Percentiles rank a stretch among this genome's conserved stretches.
These are phyloP conservation scores for Chiridota heheva DNA, from an alignment of 35 echinoderm and acorn worm genomes.

Conservation along the genomic window DNA sequence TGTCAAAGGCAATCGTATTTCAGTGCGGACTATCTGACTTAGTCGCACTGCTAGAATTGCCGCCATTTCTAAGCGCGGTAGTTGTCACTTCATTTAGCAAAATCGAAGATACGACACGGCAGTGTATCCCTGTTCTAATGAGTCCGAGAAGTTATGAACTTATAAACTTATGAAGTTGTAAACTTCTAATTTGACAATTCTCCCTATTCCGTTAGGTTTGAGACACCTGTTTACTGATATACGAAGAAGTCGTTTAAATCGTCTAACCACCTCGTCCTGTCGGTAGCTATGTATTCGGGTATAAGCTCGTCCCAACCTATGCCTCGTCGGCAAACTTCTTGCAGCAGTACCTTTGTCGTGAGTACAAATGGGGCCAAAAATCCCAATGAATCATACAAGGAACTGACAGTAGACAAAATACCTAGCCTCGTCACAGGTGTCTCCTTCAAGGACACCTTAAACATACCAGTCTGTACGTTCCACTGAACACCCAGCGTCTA, in stretches of 20 bases:
- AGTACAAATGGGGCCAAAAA: constrained; percentile 43
- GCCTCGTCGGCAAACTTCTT: constrained; percentile 42
- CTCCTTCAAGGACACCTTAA: constrained; percentile 24
- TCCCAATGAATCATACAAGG: constrained; percentile 62
- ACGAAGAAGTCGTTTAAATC: constrained; percentile 35
- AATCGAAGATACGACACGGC: constrained; percentile 43
- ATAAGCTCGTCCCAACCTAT: constrained; percentile 60
- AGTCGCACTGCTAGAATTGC: constrained; percentile 47
- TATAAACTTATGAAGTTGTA: no score
- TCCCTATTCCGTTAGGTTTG: constrained; percentile 17
- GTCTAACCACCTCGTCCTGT: constrained; percentile 23
- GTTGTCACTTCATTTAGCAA: not conserved
- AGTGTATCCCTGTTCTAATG: constrained; percentile 37
- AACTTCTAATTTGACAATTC: not conserved
- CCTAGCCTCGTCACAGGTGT: not conserved
- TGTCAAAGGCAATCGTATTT: constrained; percentile 3
- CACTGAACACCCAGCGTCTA: constrained; percentile 59
- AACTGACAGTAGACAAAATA: constrained; percentile 37
- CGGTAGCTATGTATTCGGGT: not conserved
- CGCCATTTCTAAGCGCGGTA: constrained; percentile 29
- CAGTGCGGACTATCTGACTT: constrained; percentile 23
- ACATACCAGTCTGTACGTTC: constrained; percentile 49
- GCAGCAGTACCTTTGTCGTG: constrained; percentile 44
- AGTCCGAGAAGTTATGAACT: constrained; percentile 67
- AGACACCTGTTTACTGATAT: constrained; percentile 16